Percentiles rank a stretch among this genome's conserved stretches.
Conservation (phyloP, 2,113 vertebrate genomes). For the Mustelus asterias region DNA sequence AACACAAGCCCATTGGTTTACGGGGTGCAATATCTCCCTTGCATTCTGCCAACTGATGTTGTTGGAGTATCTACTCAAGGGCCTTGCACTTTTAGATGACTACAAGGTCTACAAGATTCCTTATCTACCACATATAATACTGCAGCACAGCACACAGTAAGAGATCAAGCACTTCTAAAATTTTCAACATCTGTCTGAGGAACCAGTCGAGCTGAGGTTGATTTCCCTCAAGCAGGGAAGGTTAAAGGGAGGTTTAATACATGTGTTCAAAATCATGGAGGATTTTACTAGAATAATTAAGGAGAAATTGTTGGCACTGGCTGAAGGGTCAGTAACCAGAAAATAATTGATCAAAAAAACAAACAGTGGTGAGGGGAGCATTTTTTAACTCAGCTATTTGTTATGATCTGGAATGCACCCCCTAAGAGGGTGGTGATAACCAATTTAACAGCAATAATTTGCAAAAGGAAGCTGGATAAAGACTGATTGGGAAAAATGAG, state of each 20-base stretch:
- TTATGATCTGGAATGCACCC: not conserved
- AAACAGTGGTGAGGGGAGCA: too few relatives aligned
- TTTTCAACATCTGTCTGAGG: not conserved
- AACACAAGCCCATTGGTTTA: not conserved
- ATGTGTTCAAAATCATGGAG: not conserved
- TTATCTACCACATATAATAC: not conserved
- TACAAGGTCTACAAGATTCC: too few relatives aligned
- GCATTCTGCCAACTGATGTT: not conserved
- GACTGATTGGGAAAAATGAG: not conserved
- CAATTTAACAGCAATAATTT: not conserved
- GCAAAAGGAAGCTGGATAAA: not conserved
- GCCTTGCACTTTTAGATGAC: not conserved
- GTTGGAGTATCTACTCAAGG: not conserved
- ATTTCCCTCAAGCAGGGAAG: not conserved
- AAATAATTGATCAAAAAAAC: not conserved
- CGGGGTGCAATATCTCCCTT: not conserved
- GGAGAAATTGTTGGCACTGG: not conserved
- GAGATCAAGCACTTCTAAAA: not conserved
- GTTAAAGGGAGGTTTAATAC: not conserved
- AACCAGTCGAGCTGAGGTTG: not conserved
- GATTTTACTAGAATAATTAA: not conserved
- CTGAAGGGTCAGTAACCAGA: not conserved
- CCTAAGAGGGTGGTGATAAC: not conserved
- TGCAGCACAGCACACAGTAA: not conserved
- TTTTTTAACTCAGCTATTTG: not conserved